Base-by-base conservation (phyloP, 2,113 vertebrate genomes). In the Chascanopsetta lugubris region DNA sequence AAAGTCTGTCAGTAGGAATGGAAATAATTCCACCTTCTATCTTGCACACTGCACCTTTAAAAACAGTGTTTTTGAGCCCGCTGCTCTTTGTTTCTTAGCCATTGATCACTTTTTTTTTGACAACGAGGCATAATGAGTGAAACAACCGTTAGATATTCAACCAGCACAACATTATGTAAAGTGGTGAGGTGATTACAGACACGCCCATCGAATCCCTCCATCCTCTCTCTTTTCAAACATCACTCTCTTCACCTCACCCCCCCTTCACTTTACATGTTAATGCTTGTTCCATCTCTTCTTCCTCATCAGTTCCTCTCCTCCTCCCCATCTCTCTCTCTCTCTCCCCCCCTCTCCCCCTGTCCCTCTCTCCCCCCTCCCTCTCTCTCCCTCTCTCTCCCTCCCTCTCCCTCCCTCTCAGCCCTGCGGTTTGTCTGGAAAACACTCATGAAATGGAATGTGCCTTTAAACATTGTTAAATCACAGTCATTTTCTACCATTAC, bases 401-500 rank as follows among this genome's bases (percentile, higher is more conserved):
- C 6, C 1, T 0, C 46, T 11, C 56, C 6, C 20, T n/a, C 40
- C 18, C 18, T 6, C 15, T 7, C 59, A 13, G 1, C 34, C 10
- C 26, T 11, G 4, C 15, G 46, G 29, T 34, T 22, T 26, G 1
- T 36, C 21, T 50, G 20, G 36, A 55, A 69, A 82, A 60, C 56
- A 26, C 58, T 68, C 7, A 2, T 29, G 36, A 65, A 72, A 51
- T 47, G 36, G 51, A 56, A 75, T 48, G 54, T 65, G 53, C 71
- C 5, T 71, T 79, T 74, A 79, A 69, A 72, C 63, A 63, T 38
- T 51, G 60, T 15, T 69, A 74, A 81, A 81, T 76, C 69, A 50
- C 62, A 25, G 73, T 84, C 49, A 82, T 87, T 80, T 75, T 40
- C 17, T 36, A 9, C 53, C 57, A 80, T 86, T 82, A 75, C 8